Evolutionary conservation across 2,888 invertebrate species (phyloP).

Genomic region (Caradrina kadenii): DNA sequence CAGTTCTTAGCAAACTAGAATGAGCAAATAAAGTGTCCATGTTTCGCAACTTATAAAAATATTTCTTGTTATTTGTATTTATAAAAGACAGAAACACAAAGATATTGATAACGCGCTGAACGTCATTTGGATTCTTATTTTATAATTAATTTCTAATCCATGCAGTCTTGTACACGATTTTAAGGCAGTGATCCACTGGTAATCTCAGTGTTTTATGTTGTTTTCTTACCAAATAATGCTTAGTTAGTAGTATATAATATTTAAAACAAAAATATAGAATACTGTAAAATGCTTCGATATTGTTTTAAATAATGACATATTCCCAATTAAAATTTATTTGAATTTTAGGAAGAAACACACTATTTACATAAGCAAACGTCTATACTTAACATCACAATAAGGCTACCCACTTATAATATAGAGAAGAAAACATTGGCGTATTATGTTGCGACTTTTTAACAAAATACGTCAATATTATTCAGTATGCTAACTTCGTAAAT

Average conservation of each 20-base stretch:
- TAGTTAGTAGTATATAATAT: not conserved
- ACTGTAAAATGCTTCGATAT: not conserved
- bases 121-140: conserved; percentile 15
- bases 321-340: conserved; percentile 18
- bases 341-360: conserved; percentile 15
- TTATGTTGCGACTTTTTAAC: conserved; percentile 69
- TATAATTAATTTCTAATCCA: conserved; percentile 39
- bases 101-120: conserved; percentile 13
- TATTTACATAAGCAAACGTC: conserved; percentile 29
- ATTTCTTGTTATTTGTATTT: conserved; percentile 10
- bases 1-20: conserved; percentile 50
- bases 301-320: not conserved
- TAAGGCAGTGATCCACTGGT: conserved; percentile 48
- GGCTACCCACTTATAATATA: conserved; percentile 38
- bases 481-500: conserved; percentile 48
- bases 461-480: conserved; percentile 76
- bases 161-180: conserved; percentile 62
- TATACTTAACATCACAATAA: conserved; percentile 59
- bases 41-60: conserved; percentile 24
- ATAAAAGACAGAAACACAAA: conserved; percentile 14
- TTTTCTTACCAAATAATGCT: conserved; percentile 21
- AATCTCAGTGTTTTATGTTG: conserved; percentile 41
- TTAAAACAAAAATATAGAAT: too few relatives aligned
- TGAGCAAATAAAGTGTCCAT: conserved; percentile 45
- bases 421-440: conserved; percentile 73